A percentile compares a stretch with the other conserved stretches of the same genome.
phyloP scores from a whole-genome alignment of 2,113 vertebrate species.

The Hypanus sabinus region DNA sequence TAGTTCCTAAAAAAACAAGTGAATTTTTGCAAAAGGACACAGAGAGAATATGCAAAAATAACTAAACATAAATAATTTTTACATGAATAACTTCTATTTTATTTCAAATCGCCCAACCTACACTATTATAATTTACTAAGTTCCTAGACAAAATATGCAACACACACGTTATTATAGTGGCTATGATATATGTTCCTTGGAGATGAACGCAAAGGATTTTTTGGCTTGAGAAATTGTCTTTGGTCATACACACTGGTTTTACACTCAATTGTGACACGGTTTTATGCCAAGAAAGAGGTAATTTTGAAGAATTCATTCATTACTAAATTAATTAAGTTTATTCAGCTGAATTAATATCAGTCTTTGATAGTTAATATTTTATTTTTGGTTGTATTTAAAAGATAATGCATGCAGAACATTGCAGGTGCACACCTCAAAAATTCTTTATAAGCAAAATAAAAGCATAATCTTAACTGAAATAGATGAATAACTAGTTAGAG shows the following conservation, averaged over 20 bases:
- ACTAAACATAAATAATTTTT: background rate
- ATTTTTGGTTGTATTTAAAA: background rate
- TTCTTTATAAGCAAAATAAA: background rate
- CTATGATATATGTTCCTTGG: background rate
- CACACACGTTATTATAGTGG: background rate
- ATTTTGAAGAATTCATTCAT: background rate
- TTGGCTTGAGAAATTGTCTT: background rate
- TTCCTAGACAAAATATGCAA: background rate
- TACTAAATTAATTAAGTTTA: background rate
- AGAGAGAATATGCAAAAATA: background rate
- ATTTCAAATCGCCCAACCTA: background rate
- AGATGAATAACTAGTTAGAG: background rate
- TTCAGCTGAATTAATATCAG: background rate
- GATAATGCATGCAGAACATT: background rate
- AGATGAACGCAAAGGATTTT: background rate
- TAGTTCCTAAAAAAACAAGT: too few relatives aligned
- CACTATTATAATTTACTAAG: background rate
- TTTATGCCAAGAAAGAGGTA: background rate
- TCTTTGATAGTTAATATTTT: slow-evolving; percentile 22
- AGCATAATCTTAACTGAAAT: background rate
- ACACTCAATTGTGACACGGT: background rate
- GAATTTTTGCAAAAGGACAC: background rate
- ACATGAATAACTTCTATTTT: background rate
- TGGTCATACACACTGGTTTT: background rate
- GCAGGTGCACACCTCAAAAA: background rate